Evolutionary conservation across 2,797 vertebrate genomes (phyloP).

Genomic region (Otus scops): DNA sequence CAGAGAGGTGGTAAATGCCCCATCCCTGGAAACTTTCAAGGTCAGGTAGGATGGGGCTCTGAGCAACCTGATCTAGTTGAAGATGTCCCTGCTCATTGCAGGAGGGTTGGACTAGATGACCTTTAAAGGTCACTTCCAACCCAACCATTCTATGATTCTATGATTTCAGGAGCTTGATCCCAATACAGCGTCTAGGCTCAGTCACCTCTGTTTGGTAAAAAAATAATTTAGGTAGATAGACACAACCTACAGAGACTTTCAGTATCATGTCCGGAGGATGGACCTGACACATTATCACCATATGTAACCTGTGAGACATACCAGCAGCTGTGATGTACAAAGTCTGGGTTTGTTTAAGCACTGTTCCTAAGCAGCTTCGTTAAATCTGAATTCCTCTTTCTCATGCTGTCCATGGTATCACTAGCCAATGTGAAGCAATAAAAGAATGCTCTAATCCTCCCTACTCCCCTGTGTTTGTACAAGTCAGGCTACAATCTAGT

Average conservation of each 20-base stretch:
- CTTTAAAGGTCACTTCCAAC: neutral
- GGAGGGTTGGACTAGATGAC: rapidly evolving
- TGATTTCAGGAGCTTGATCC: neutral
- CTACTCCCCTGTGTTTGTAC: neutral
- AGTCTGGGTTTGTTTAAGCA: neutral
- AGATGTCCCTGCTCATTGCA: neutral
- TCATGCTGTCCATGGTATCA: neutral
- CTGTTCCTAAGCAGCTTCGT: neutral
- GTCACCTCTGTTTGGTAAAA: neutral
- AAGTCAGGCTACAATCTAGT: neutral
- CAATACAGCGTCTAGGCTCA: neutral
- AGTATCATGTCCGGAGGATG: neutral
- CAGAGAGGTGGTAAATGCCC: neutral
- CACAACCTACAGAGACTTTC: neutral
- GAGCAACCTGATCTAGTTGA: neutral
- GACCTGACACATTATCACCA: neutral
- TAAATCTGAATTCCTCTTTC: neutral
- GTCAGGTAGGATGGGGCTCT: neutral
- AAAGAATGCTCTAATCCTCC: neutral
- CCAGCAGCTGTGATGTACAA: neutral
- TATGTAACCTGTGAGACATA: neutral
- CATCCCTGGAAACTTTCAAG: neutral
- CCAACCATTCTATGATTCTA: neutral
- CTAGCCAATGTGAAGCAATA: neutral
- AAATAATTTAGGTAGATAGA: neutral